Evolutionary conservation across 1,140 invertebrate species (phyloP).

Genomic region (Sinonovacula constricta): DNA sequence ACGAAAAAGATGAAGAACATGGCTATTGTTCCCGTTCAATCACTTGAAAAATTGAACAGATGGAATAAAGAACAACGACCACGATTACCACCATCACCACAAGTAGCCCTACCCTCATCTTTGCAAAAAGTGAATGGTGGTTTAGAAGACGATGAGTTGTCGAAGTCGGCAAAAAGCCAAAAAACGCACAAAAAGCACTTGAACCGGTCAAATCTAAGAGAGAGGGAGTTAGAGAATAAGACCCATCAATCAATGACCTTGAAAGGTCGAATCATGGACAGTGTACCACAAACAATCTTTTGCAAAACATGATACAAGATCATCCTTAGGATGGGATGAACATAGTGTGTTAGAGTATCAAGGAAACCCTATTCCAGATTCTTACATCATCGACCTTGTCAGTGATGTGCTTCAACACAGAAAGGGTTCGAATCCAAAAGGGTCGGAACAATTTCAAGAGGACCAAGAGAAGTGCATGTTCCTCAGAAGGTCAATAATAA

Average conservation of each 20-base stretch:
- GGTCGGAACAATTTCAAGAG: too few species aligned
- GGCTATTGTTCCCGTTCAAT: background rate
- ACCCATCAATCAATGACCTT: background rate
- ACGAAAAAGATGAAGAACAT: background rate
- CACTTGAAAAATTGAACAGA: background rate
- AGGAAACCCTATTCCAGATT: background rate
- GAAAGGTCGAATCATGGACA: background rate
- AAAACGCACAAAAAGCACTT: background rate
- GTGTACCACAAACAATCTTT: background rate
- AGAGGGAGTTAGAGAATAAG: too few species aligned
- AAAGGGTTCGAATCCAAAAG: too few species aligned
- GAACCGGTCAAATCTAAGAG: background rate
- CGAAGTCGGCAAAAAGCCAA: slow-evolving; percentile 1
- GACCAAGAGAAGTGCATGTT: too few species aligned
- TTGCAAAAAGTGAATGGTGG: background rate
- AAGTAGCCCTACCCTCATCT: background rate
- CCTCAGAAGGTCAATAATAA: too few species aligned
- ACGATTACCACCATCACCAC: background rate
- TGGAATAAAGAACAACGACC: background rate
- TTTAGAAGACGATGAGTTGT: background rate
- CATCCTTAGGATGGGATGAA: slow-evolving; percentile 5
- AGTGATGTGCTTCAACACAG: too few species aligned
- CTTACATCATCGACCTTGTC: slow-evolving; percentile 2
- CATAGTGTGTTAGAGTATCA: background rate
- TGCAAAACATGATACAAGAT: background rate